Percentiles rank a stretch among this genome's conserved stretches.
Evolutionary conservation across 2,113 vertebrate species (phyloP).

Genomic region (Cinclus mexicanus): DNA sequence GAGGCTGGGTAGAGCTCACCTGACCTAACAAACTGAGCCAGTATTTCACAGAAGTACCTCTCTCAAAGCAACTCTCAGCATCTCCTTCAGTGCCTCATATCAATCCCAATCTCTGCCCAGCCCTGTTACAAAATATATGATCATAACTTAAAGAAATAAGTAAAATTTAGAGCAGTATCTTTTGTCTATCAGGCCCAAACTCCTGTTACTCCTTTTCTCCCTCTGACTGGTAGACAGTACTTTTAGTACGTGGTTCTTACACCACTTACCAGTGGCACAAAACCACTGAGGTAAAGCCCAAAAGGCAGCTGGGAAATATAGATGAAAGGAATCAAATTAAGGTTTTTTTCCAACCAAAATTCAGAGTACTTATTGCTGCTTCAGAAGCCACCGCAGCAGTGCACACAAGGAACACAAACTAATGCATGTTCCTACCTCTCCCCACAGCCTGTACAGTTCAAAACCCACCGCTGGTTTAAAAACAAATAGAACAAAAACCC

Average conservation of each 20-base stretch:
- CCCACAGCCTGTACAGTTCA: not conserved
- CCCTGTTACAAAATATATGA: not conserved
- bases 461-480: conserved; percentile 1
- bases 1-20: not conserved
- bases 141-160: not conserved
- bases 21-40: not conserved
- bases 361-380: not conserved
- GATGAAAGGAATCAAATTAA: not conserved
- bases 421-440: not conserved
- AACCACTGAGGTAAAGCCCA: not conserved
- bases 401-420: not conserved
- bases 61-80: not conserved
- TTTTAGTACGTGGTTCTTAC: not conserved
- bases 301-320: not conserved
- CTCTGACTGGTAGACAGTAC: not conserved
- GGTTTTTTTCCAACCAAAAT: not conserved
- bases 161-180: not conserved
- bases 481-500: conserved; percentile 38
- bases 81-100: not conserved
- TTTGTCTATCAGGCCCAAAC: not conserved
- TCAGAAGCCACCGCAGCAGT: not conserved
- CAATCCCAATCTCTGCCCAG: not conserved
- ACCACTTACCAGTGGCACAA: not conserved
- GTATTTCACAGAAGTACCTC: not conserved
- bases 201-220: not conserved